Conservation (phyloP, 2,797 vertebrate genomes). For the Spheniscus humboldti region DNA sequence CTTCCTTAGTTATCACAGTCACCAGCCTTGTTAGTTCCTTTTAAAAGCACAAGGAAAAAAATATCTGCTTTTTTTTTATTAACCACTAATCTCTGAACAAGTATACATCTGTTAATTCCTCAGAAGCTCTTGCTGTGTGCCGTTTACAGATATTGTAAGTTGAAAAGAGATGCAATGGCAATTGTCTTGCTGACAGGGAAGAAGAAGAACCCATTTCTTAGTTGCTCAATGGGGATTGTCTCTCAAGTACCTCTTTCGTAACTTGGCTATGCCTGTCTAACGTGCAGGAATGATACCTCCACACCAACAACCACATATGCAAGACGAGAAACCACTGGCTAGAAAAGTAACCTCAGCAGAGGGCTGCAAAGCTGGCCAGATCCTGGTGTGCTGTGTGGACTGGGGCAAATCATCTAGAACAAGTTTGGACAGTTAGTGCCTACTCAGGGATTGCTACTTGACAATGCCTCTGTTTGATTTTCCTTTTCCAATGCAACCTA, state of each 20-base stretch:
- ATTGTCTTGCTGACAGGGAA: background rate
- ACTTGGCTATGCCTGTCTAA: background rate
- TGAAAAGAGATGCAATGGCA: background rate
- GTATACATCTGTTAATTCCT: slow-evolving; percentile 12
- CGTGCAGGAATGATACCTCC: background rate
- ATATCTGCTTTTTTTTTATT: slow-evolving; percentile 34
- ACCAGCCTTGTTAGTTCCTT: background rate
- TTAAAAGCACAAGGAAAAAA: slow-evolving; percentile 8
- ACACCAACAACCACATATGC: background rate
- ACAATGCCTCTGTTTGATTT: slow-evolving; percentile 9
- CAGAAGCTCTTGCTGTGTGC: background rate
- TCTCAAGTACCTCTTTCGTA: background rate
- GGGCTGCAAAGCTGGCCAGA: background rate
- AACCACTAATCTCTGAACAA: slow-evolving; percentile 33
- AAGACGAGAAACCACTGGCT: background rate
- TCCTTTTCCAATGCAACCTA: background rate
- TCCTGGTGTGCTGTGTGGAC: background rate
- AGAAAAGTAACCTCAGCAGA: background rate
- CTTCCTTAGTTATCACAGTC: slow-evolving; percentile 23
- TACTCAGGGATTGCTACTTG: background rate
- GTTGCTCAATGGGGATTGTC: background rate
- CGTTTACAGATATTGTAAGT: background rate
- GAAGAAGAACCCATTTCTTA: background rate
- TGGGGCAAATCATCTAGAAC: background rate
- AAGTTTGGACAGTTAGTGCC: background rate